These are phyloP conservation scores for Panonychus citri DNA, from an alignment of 1,140 invertebrate genomes.

Conservation along the genomic window DNA sequence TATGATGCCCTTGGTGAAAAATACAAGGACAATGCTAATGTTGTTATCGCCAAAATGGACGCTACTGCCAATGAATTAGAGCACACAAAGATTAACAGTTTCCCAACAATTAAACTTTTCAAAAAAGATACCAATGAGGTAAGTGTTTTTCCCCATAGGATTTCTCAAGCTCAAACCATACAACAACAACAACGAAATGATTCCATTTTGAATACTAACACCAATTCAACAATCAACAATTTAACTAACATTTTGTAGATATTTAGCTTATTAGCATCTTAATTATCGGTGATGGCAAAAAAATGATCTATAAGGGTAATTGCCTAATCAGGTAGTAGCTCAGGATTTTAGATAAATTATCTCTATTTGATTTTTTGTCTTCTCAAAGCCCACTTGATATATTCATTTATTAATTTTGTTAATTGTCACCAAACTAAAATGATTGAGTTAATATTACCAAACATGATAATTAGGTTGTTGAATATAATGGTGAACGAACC, in stretches of 20 bases:
- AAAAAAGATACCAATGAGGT: constrained; percentile 75
- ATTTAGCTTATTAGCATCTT: not conserved
- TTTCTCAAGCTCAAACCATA: no score
- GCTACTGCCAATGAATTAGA: constrained; percentile 90
- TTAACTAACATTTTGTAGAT: not conserved
- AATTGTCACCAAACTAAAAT: not conserved
- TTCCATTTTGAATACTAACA: not conserved
- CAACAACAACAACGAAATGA: no score
- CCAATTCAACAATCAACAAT: not conserved
- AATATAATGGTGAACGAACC: constrained; percentile 85
- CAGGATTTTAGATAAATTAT: no score
- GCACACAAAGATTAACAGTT: constrained; percentile 75
- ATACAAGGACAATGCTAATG: constrained; percentile 52
- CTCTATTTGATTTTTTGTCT: not conserved
- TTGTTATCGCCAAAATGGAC: constrained; percentile 96
- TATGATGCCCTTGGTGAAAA: constrained; percentile 73
- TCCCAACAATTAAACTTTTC: constrained; percentile 91
- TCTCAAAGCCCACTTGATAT: not conserved
- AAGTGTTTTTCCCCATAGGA: no score
- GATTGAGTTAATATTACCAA: not conserved
- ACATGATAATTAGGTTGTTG: constrained; percentile 36
- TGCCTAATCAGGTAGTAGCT: no score
- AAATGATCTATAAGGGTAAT: no score
- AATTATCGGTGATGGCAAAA: not conserved
- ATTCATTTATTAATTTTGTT: not conserved